phyloP scores from a whole-genome alignment of 1,140 invertebrate genomes.

The Tenebrio molitor region DNA sequence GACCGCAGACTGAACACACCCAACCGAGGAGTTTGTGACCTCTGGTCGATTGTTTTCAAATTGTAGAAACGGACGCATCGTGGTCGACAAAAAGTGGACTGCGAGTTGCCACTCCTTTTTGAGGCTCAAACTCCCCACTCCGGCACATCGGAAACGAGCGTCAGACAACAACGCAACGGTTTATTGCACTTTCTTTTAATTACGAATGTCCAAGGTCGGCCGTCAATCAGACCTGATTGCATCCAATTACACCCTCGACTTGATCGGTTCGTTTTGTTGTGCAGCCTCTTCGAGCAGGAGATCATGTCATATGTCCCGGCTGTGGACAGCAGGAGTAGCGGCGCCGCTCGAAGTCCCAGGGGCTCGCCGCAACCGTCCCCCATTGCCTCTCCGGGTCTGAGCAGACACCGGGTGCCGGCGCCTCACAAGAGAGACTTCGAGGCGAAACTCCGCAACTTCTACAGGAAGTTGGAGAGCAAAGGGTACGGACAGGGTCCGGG shows the following conservation, averaged over 20 bases:
- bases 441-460: conserved; percentile 95
- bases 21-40: too few relatives aligned
- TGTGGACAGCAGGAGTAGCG: conserved; percentile 65
- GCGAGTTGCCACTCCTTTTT: too few relatives aligned
- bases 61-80: too few relatives aligned
- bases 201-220: background rate
- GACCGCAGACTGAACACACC: background rate
- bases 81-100: too few relatives aligned
- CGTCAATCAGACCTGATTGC: background rate
- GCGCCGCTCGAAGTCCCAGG: conserved; percentile 67
- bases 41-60: too few relatives aligned
- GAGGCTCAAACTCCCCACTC: too few relatives aligned
- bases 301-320: conserved; percentile 96
- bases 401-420: conserved; percentile 84
- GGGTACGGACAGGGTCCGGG: conserved; percentile 96
- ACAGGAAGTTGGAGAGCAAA: conserved; percentile 94
- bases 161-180: background rate
- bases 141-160: too few relatives aligned
- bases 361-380: conserved; percentile 82
- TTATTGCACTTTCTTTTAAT: background rate
- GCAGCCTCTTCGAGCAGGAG: conserved; percentile 96
- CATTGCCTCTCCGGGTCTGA: conserved; percentile 82
- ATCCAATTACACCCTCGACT: background rate
- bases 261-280: conserved; percentile 64
- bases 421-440: conserved; percentile 95